Percentiles rank a stretch among this genome's conserved stretches.
phyloP scores from a whole-genome alignment of 2,113 vertebrate genomes.

The Rhinolophus ferrumequinum region DNA sequence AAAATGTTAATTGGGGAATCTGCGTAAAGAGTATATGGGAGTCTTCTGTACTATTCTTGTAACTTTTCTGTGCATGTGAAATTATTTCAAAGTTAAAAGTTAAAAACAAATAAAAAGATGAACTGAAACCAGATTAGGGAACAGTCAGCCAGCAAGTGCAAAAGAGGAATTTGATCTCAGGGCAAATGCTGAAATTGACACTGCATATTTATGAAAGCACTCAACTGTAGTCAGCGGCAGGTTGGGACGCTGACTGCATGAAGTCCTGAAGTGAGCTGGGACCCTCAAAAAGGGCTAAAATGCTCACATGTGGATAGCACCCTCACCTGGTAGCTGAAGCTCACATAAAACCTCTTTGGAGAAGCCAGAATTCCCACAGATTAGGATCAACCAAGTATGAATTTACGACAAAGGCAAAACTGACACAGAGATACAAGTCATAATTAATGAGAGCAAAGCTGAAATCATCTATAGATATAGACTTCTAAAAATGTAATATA shows the following conservation, averaged over 20 bases:
- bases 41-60: not conserved
- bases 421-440: not conserved
- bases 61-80: not conserved
- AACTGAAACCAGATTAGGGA: not conserved
- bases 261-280: not conserved
- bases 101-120: not conserved
- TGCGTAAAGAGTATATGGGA: not conserved
- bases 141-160: not conserved
- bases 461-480: not conserved
- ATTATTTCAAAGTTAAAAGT: not conserved
- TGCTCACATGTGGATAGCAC: not conserved
- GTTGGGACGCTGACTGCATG: not conserved
- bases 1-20: not conserved
- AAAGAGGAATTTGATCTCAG: not conserved
- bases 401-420: not conserved
- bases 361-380: not conserved
- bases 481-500: not conserved
- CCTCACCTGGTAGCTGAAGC: not conserved
- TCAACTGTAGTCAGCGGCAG: not conserved
- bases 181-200: not conserved
- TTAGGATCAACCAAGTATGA: not conserved
- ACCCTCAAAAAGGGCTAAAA: not conserved
- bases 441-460: not conserved
- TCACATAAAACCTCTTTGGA: not conserved
- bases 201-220: not conserved